Percentiles rank a stretch among this genome's conserved stretches.
These are phyloP conservation scores for Tragopan temminckii DNA, from an alignment of 2,797 vertebrate species.

Conservation along the genomic window DNA sequence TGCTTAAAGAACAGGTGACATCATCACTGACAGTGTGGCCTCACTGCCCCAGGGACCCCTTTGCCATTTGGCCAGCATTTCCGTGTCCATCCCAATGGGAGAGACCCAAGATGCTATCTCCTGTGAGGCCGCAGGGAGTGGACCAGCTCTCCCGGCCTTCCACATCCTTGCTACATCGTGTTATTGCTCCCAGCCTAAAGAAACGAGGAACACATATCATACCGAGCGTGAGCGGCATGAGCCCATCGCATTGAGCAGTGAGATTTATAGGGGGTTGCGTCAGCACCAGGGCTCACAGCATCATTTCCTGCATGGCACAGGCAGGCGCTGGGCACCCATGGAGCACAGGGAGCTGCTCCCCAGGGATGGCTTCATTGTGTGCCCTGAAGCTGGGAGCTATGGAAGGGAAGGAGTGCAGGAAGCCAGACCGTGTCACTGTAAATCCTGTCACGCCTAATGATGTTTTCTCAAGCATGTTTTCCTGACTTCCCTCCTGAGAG, in stretches of 20 bases:
- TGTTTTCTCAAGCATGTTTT: constrained; percentile 19
- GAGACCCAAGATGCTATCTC: not conserved
- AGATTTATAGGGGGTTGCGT: not conserved
- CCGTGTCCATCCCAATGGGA: rapidly evolving
- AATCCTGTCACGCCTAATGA: not conserved
- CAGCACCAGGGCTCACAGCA: not conserved
- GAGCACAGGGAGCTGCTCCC: not conserved
- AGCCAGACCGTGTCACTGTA: not conserved
- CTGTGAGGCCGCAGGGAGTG: rapidly evolving
- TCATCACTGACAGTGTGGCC: not conserved
- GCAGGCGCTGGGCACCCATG: rapidly evolving
- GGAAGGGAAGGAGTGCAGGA: not conserved
- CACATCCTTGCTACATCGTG: not conserved
- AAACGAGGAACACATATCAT: not conserved
- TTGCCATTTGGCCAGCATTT: rapidly evolving
- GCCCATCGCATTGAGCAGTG: not conserved
- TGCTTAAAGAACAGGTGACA: not conserved
- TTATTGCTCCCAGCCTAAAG: not conserved
- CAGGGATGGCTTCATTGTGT: rapidly evolving
- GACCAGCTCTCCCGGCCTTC: not conserved
- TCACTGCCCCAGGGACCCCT: not conserved
- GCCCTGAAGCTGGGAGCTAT: not conserved
- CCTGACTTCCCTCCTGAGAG: not conserved
- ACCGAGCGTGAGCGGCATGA: not conserved
- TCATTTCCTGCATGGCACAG: not conserved